Evolutionary conservation across 2,888 invertebrate species (phyloP).

Genomic region (Acrobasis repandana): DNA sequence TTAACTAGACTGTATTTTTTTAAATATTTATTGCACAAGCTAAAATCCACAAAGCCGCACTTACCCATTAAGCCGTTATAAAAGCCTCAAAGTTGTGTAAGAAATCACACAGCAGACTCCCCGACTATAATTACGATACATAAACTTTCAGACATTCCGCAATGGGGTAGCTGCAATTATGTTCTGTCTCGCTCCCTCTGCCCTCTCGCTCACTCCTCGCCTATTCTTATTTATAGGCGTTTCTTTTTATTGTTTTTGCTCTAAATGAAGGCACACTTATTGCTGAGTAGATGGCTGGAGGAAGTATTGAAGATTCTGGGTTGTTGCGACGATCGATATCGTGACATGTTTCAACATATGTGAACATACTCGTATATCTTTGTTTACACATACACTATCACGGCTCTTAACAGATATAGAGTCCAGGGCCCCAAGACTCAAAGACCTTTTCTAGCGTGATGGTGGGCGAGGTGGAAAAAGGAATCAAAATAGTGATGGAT

Average conservation of each 20-base stretch:
- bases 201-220: conserved; percentile 34
- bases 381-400: not conserved
- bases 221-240: conserved; percentile 47
- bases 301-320: conserved; percentile 4
- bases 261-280: conserved; percentile 33
- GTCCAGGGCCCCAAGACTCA: too few relatives aligned
- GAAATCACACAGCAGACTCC: conserved; percentile 16
- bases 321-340: not conserved
- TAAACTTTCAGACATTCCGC: conserved; percentile 24
- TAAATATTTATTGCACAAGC: too few relatives aligned
- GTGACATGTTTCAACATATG: not conserved
- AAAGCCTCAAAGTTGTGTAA: conserved; percentile 13
- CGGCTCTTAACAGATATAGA: too few relatives aligned
- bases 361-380: not conserved
- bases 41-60: not conserved
- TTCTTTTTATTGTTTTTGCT: conserved; percentile 40
- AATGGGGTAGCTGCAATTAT: conserved; percentile 35
- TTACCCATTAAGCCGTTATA: not conserved
- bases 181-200: conserved; percentile 34
- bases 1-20: too few relatives aligned
- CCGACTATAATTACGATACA: conserved; percentile 25
- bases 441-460: too few relatives aligned
- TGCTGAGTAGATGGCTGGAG: conserved; percentile 10
- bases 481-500: too few relatives aligned
- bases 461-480: too few relatives aligned